These are phyloP conservation scores for Callyntrura guangdongensis DNA, from an alignment of 2,888 invertebrate species.

Conservation along the genomic window DNA sequence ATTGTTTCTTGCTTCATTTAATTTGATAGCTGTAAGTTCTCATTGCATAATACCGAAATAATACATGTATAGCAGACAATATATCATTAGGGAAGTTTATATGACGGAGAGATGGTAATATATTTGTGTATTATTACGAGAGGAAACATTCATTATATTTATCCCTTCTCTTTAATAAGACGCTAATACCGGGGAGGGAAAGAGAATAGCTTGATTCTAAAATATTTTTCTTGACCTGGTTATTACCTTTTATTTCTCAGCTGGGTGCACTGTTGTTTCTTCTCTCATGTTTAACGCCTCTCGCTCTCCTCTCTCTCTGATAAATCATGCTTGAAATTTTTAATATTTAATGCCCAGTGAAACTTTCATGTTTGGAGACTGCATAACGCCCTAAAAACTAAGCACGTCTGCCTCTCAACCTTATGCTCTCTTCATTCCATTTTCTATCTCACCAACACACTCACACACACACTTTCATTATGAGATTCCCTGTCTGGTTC, in stretches of 20 bases:
- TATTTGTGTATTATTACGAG: background rate
- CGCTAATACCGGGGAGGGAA: background rate
- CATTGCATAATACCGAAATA: background rate
- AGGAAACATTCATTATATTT: slow-evolving; percentile 1
- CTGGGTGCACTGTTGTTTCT: slow-evolving; percentile 64
- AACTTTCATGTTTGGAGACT: slow-evolving; percentile 57
- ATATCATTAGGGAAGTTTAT: background rate
- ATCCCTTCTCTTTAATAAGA: background rate
- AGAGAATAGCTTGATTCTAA: slow-evolving; percentile 29
- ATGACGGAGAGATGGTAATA: background rate
- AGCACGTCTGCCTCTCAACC: background rate
- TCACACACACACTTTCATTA: slow-evolving; percentile 4
- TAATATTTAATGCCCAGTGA: slow-evolving; percentile 70
- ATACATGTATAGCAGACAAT: slow-evolving; percentile 17
- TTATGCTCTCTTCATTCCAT: background rate
- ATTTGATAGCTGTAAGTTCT: slow-evolving; percentile 7
- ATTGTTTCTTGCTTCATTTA: slow-evolving; percentile 36
- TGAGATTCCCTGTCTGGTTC: slow-evolving; percentile 21
- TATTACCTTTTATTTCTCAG: slow-evolving; percentile 74
- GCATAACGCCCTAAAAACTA: slow-evolving; percentile 31
- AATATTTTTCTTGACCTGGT: slow-evolving; percentile 76
- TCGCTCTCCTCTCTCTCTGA: slow-evolving; percentile 8
- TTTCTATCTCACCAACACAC: slow-evolving; percentile 21
- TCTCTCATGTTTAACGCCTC: slow-evolving; percentile 56
- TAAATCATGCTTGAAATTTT: slow-evolving; percentile 73